A percentile compares a stretch with the other conserved stretches of the same genome.
Conservation (phyloP, 2,888 invertebrate species). For the Stomorhina lunata region DNA sequence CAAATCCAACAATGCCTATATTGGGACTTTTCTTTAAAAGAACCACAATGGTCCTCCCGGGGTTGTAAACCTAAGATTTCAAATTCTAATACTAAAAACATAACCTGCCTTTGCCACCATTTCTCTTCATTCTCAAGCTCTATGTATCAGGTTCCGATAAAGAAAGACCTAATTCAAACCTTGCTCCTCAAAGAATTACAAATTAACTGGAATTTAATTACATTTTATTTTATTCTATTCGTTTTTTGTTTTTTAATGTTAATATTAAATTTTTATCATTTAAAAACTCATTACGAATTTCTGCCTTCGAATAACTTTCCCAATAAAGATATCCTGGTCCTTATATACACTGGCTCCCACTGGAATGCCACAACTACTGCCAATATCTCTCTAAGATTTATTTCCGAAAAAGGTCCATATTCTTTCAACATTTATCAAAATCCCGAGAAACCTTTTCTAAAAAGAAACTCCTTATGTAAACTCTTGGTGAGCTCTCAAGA, state of each 20-base stretch:
- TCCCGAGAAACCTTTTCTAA: constrained; percentile 29
- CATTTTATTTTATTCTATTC: constrained; percentile 33
- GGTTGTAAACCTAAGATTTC: constrained; percentile 64
- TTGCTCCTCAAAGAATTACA: constrained; percentile 44
- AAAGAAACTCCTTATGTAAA: constrained; percentile 52
- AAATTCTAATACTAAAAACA: constrained; percentile 29
- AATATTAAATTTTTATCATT: neutral
- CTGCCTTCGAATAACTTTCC: constrained; percentile 3
- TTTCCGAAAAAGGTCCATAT: constrained; percentile 20
- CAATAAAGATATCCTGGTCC: neutral
- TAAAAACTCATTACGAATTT: neutral
- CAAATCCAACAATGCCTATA: constrained; percentile 61
- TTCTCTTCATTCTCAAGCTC: constrained; percentile 68
- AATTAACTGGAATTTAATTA: constrained; percentile 58
- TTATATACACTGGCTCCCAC: constrained; percentile 69
- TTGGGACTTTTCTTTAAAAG: constrained; percentile 63
- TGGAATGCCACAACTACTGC: constrained; percentile 68
- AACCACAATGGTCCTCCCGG: constrained; percentile 66
- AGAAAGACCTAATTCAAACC: neutral
- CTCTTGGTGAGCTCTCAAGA: constrained; percentile 21
- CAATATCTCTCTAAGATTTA: constrained; percentile 67
- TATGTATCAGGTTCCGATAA: constrained; percentile 35
- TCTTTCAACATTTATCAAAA: constrained; percentile 61
- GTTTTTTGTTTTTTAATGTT: constrained; percentile 17
- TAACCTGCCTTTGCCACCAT: constrained; percentile 68